Evolutionary conservation across 1,140 invertebrate species (phyloP).

Genomic region (Pogonomyrmex barbatus): DNA sequence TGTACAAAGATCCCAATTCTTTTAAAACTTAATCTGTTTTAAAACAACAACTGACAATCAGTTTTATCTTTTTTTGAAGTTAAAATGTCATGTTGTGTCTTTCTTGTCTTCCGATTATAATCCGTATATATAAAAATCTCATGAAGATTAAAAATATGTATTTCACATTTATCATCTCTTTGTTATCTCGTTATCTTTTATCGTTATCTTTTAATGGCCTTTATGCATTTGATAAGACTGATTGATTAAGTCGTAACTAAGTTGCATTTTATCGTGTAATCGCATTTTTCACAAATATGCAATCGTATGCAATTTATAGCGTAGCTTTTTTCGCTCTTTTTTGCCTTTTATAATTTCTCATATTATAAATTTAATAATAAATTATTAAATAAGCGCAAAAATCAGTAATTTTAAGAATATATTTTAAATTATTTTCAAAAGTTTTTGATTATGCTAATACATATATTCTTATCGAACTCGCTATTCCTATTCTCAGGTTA

Average conservation of each 20-base stretch:
- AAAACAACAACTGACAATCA: not conserved
- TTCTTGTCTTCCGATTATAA: not conserved
- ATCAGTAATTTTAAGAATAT: not conserved
- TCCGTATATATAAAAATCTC: not conserved
- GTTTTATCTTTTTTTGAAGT: not conserved
- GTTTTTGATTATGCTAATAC: too few relatives aligned
- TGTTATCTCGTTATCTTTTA: too few relatives aligned
- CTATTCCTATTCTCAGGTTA: slow-evolving; percentile 84
- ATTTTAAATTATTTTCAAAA: not conserved
- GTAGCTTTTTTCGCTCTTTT: not conserved
- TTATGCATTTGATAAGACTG: not conserved
- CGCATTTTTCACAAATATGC: not conserved
- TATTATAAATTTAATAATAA: not conserved
- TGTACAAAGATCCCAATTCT: not conserved
- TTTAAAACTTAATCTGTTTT: not conserved
- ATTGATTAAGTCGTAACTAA: not conserved
- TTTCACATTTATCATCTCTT: not conserved
- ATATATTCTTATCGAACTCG: not conserved
- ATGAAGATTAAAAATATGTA: not conserved
- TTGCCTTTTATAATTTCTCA: not conserved
- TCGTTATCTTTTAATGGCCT: slow-evolving; percentile 9
- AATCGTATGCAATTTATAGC: not conserved
- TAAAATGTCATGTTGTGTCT: not conserved
- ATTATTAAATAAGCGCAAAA: not conserved
- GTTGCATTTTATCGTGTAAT: not conserved